Base-by-base conservation (phyloP, 2,888 invertebrate species). In the Ochlodes sylvanus region DNA sequence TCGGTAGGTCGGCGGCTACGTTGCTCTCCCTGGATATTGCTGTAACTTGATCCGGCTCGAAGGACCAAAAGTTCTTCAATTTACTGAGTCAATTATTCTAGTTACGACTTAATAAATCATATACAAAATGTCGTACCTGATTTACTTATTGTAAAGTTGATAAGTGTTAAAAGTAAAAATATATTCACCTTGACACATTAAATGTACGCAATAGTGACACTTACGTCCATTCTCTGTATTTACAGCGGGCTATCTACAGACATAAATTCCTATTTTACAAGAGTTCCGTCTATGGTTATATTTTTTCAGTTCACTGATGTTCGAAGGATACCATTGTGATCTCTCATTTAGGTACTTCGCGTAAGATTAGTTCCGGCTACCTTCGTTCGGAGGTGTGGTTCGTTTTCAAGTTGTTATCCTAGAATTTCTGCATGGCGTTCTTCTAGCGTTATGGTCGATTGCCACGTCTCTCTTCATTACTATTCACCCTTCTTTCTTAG, bases 1-100 rank as follows among this genome's bases (percentile, higher is more conserved):
- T 74, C 61, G 71, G 75, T 72, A 58, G 77, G 72, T 76, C 77
- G 79, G 79, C 79, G 80, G 68, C 69, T 55, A 61, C 60, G 14
- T 56, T 38, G n/a, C 56, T 41, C 52, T 21, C 15, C 15, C 27
- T 52, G n/a, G 32, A 65, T n/a, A 32, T 6, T 60, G n/a, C 27
- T 67, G 15, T 42, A 5, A 54, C 17, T 58, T 12, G 21, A 58
- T 71, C 72, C 68, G 69, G 73, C 65, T 70, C 69, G 70, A 68
- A 71, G 71, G 72, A 70, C 69, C 68, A 52, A 44, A 55, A 58
- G 42, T 66, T 21, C 5, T 60, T 61, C 61, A 54, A 61, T 32
- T 61, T 55, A 61, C 61, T 21, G 67, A 55, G 67, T 67, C 67
- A 61, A 67, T 67, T 62, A 67, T 56, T 62, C 67, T 61, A 27